Conservation (phyloP, 53 echinoderm and acorn worm genomes). For the Actinopyga echinites region DNA sequence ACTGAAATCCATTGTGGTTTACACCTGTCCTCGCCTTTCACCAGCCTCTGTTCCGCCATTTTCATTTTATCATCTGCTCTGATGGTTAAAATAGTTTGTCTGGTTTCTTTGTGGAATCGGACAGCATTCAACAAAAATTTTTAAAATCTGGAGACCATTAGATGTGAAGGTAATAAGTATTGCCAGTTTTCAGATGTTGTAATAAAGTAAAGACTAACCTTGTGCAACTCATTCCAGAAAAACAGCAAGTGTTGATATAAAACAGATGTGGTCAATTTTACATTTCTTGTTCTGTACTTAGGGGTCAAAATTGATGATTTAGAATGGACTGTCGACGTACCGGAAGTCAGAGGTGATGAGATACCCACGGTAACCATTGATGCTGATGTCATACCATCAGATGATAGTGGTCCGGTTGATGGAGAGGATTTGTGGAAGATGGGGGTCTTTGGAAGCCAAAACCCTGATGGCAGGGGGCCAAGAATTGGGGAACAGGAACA, state of each 20-base stretch:
- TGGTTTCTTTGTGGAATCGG: too few species aligned
- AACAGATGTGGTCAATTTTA: background rate
- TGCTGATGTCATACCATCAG: slow-evolving; percentile 50
- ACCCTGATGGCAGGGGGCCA: slow-evolving; percentile 76
- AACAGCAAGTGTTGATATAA: background rate
- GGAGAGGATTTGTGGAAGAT: slow-evolving; percentile 82
- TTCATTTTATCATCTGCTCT: too few species aligned
- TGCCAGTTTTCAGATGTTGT: too few species aligned
- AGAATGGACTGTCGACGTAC: slow-evolving; percentile 54
- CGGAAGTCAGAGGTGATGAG: slow-evolving; percentile 44
- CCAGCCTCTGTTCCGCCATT: too few species aligned
- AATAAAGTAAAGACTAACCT: background rate
- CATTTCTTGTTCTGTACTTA: background rate
- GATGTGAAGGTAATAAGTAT: too few species aligned
- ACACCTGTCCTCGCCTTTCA: too few species aligned
- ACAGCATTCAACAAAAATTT: too few species aligned
- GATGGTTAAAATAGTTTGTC: too few species aligned
- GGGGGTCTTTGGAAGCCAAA: slow-evolving; percentile 74
- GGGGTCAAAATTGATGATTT: slow-evolving; percentile 43
- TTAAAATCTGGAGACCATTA: too few species aligned
- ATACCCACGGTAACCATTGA: slow-evolving; percentile 51
- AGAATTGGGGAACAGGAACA: slow-evolving; percentile 64
- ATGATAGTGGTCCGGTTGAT: slow-evolving; percentile 75
- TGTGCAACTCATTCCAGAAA: background rate
- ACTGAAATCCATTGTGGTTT: too few species aligned